phyloP scores from a whole-genome alignment of 2,797 vertebrate genomes.

The Sebastes diploproa region DNA sequence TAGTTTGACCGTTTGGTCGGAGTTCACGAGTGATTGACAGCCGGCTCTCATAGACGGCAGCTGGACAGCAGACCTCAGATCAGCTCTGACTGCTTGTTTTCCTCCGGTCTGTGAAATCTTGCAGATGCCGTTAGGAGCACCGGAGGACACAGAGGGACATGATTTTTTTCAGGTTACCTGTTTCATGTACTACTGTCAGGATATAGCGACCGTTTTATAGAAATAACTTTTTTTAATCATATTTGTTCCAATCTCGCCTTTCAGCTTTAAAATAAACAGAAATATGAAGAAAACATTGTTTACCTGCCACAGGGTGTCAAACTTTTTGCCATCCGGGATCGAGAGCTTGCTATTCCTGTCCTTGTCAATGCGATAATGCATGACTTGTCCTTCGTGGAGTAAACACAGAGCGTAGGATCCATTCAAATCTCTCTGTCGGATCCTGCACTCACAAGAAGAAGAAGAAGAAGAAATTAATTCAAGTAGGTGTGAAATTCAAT shows the following conservation, averaged over 20 bases:
- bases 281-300: neutral
- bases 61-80: no score
- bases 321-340: conserved; percentile 96
- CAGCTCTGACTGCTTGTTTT: rapidly evolving
- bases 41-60: no score
- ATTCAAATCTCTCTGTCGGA: conserved; percentile 88
- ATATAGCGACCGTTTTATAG: no score
- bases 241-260: no score
- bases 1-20: no score
- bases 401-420: conserved; percentile 94
- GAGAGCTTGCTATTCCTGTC: conserved; percentile 90
- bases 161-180: no score
- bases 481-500: neutral
- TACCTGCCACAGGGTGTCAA: conserved; percentile 99
- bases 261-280: neutral
- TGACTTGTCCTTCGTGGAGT: conserved; percentile 88
- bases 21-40: no score
- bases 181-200: no score
- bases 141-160: no score
- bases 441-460: conserved; percentile 75
- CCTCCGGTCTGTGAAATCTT: no score
- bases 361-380: conserved; percentile 94
- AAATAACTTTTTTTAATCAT: no score
- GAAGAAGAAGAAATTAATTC: neutral
- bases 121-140: no score